Conservation (phyloP, 2,888 invertebrate genomes). For the Plebejus argus region DNA sequence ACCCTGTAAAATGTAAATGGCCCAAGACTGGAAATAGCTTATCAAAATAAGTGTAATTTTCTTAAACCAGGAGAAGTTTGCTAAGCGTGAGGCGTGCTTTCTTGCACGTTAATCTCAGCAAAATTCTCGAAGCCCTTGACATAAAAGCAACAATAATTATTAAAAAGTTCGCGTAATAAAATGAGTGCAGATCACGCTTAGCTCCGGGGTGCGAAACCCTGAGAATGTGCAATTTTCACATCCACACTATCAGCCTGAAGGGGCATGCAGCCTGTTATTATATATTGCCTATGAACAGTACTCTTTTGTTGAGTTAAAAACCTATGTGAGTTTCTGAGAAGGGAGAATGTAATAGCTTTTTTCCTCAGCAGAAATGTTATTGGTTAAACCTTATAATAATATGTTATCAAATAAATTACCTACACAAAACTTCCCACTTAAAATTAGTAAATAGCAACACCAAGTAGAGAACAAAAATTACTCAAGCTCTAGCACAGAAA, state of each 20-base stretch:
- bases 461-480: too few species aligned
- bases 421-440: too few species aligned
- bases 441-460: too few species aligned
- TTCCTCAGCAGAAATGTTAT: too few species aligned
- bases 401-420: too few species aligned
- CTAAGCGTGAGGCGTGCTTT: too few species aligned
- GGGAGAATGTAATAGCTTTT: neutral
- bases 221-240: slow-evolving; percentile 8
- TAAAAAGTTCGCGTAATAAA: neutral
- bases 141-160: slow-evolving; percentile 1
- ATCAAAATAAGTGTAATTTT: too few species aligned
- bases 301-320: neutral
- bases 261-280: neutral
- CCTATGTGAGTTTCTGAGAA: neutral
- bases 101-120: neutral
- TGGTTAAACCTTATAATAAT: too few species aligned
- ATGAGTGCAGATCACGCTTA: slow-evolving; percentile 2
- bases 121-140: neutral
- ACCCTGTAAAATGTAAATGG: too few species aligned
- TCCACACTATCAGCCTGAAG: neutral
- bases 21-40: too few species aligned
- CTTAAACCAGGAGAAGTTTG: too few species aligned
- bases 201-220: neutral
- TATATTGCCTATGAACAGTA: neutral
- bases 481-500: too few species aligned